Conservation (phyloP, 2,113 vertebrate species). For the Fulica atra region DNA sequence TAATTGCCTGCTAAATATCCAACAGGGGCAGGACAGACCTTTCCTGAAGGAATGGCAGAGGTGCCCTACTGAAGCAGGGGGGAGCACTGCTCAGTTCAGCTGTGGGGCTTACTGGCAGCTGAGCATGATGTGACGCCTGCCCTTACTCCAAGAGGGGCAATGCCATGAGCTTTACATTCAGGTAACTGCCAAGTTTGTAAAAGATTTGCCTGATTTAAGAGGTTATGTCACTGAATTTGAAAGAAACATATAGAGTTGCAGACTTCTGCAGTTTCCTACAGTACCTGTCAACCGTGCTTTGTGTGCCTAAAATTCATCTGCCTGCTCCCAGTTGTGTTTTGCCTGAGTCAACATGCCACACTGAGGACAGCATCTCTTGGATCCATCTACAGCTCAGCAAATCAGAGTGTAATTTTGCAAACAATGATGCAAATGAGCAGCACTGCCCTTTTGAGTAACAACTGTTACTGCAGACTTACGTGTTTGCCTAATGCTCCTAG, state of each 20-base stretch:
- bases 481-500: background rate
- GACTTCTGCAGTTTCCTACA: background rate
- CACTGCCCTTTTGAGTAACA: background rate
- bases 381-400: background rate
- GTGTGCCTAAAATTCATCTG: background rate
- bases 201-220: background rate
- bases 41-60: background rate
- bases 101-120: rapidly evolving
- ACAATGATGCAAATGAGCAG: background rate
- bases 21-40: background rate
- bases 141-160: background rate
- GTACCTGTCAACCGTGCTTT: background rate
- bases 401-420: background rate
- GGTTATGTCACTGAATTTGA: background rate
- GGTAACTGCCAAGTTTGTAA: background rate
- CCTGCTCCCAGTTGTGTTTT: background rate
- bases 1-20: background rate
- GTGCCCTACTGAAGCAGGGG: background rate
- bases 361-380: background rate
- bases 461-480: background rate
- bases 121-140: background rate
- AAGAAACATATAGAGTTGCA: background rate
- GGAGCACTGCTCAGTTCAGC: background rate
- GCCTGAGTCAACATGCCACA: background rate
- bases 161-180: background rate